Evolutionary conservation across 2,888 invertebrate genomes (phyloP).

Genomic region (Melipona bicolor): DNA sequence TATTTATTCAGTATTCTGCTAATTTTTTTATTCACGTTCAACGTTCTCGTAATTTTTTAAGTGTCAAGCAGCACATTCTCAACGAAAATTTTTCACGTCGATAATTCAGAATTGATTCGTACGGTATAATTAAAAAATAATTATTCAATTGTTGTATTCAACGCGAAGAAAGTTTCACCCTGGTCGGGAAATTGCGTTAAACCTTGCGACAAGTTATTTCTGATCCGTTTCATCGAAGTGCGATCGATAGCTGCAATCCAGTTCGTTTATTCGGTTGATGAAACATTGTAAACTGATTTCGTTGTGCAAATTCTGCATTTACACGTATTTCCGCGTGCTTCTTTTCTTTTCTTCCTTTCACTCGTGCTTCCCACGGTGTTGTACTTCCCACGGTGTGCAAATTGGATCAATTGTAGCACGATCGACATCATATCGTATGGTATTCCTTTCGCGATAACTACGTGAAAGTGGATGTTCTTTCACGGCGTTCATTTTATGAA

Average conservation of each 20-base stretch:
- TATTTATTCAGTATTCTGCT: neutral
- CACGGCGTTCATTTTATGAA: neutral
- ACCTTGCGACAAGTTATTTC: neutral
- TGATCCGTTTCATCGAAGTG: neutral
- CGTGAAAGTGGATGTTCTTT: neutral
- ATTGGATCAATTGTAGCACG: neutral
- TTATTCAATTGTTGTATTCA: neutral
- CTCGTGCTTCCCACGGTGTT: neutral
- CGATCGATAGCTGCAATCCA: constrained; percentile 5
- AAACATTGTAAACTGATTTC: constrained; percentile 33
- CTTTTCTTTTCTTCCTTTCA: neutral
- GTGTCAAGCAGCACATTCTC: neutral
- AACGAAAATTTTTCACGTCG: neutral
- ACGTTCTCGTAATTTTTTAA: neutral
- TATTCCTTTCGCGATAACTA: neutral
- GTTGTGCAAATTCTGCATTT: constrained; percentile 17
- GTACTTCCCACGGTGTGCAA: neutral
- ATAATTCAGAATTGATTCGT: neutral
- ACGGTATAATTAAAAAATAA: neutral
- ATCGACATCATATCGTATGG: neutral
- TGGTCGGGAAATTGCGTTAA: neutral
- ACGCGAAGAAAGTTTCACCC: neutral
- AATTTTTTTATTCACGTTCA: neutral
- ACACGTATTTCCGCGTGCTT: neutral
- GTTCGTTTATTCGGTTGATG: constrained; percentile 25